Base-by-base conservation (phyloP, 1,140 invertebrate species). In the Maconellicoccus hirsutus region DNA sequence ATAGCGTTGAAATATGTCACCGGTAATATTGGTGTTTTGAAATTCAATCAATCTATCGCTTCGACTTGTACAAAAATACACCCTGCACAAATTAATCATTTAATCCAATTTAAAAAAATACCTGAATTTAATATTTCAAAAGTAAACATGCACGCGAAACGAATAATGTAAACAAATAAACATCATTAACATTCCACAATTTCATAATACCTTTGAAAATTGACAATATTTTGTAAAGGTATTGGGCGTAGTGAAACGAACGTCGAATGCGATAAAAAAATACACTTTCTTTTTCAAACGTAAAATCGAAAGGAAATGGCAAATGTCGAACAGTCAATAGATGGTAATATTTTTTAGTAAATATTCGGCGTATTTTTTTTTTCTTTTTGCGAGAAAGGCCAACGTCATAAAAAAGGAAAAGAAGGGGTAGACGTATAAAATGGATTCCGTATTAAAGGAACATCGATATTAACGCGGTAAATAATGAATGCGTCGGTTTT, bases 301-400 rank as follows among this genome's bases (percentile, higher is more conserved):
- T 16, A 2, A 33, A 33, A 33, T 33, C n/a, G 42, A 52, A 52
- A 52, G 42, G 42, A 52, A 52, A 52, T 52, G 42, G 42, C 42
- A 52, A 52, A 52, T 52, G 42, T 52, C 42, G 42, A 52, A 52
- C 42, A 52, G 42, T 52, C 42, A 52, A 52, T 52, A 52, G n/a
- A 52, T 16, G 42, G 42, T 52, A 52, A 52, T 52, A 52, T 52
- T 52, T 52, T 52, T 52, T 52, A 14, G 42, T 52, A 19, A 52
- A 52, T 52, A 52, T 52, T 52, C 42, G 42, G 6, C n/a, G 12
- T 52, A 52, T 52, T 52, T 52, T 52, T 52, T 6, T 16, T 2
- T 52, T 8, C 29, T 12, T 33, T 38, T 38, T 38, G 14, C 33
- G 33, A 38, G 33, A 38, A 52, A 52, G n/a, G 6, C 29, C 12